Base-by-base conservation (phyloP, 2,888 invertebrate genomes). In the Gisinianus flammeolus region DNA sequence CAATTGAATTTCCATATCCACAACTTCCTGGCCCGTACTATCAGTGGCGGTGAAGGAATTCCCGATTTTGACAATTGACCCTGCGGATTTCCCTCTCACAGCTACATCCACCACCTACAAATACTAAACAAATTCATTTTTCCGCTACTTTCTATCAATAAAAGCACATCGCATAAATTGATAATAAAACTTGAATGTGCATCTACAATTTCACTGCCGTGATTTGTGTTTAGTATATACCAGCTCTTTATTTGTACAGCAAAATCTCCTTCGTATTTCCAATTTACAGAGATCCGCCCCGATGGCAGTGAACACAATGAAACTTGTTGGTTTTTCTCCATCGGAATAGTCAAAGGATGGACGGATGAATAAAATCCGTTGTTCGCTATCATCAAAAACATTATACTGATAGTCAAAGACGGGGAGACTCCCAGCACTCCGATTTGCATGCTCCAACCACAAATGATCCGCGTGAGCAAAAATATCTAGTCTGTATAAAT, bases 351-450 rank as follows among this genome's bases (percentile, higher is more conserved):
- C n/a, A 19, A 31, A 62, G 5, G 28, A n/a, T 0, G 76, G 76
- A 4, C 52, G 6, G 19, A 76, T 30, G 24, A 58, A 70, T 2
- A 76, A 26, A n/a, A 76, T 69, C n/a, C 70, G 2, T 30, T 76
- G 76, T 30, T 76, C 76, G 24, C 56, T 56, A 16, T 76, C 76
- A 24, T 76, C 76, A 24, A 52, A 76, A 19, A 70, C 76, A 54
- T 69, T 69, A 62, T 58, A 76, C 24, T 58, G 58, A 28, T 30
- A 67, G 28, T 26, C 31, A 6, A 6, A n/a, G n/a, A 24, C 24
- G 10, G 73, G 73, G 5, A 68, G 26, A 72, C 31, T 30, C 5
- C 28, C 33, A 56, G 24, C 12, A 58, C 28, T 58, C 2, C 30
- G 52, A 72, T 22, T 30, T 0, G 56, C 31, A 67, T 30, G 54